Conservation (phyloP, 2,113 vertebrate genomes). For the Dipodomys spectabilis region DNA sequence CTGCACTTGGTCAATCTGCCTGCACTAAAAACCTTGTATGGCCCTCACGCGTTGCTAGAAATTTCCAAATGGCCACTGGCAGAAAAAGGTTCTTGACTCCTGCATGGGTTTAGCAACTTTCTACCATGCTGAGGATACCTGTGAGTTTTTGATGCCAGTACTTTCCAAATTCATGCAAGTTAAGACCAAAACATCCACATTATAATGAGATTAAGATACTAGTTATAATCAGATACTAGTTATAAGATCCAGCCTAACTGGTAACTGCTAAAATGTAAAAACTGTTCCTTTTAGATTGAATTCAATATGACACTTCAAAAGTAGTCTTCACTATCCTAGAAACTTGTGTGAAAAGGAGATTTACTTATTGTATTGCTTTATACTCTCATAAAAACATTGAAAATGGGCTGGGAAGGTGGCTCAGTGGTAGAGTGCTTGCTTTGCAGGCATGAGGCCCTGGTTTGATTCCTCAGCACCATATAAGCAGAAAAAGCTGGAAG, state of each 20-base stretch:
- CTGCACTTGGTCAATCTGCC: too few relatives aligned
- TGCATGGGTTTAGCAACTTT: background rate
- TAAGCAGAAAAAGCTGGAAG: too few relatives aligned
- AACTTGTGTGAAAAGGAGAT: background rate
- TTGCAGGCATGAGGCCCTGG: too few relatives aligned
- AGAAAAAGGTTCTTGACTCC: too few relatives aligned
- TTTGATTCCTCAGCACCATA: too few relatives aligned
- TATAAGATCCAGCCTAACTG: background rate
- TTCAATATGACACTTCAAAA: conserved; percentile 15
- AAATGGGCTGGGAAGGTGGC: too few relatives aligned
- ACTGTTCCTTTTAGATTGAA: background rate
- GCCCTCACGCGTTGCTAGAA: too few relatives aligned
- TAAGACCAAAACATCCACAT: background rate
- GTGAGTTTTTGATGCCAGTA: background rate
- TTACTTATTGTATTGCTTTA: background rate
- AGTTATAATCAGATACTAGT: background rate
- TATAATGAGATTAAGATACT: background rate
- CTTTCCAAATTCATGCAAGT: conserved; percentile 5
- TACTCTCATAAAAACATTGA: background rate
- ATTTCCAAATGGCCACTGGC: too few relatives aligned
- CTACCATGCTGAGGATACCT: background rate
- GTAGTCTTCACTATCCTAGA: background rate
- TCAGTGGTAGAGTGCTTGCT: too few relatives aligned
- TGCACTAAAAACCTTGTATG: too few relatives aligned
- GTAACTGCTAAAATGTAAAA: conserved; percentile 13